phyloP scores from a whole-genome alignment of 2,888 invertebrate genomes.

The Coenonympha arcania region DNA sequence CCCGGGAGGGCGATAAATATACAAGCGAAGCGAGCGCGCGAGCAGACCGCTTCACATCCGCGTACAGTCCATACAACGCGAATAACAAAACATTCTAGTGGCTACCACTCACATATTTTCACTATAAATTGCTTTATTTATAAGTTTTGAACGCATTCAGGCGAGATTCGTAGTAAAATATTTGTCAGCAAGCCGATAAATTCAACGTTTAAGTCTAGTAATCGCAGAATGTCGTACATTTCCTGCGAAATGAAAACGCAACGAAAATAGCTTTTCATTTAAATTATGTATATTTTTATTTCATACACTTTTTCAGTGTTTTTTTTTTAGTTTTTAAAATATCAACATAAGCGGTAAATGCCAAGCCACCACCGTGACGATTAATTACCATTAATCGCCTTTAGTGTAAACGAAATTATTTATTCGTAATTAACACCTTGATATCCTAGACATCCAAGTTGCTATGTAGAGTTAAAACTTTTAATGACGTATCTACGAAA shows the following conservation, averaged over 20 bases:
- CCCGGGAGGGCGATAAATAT: conserved; percentile 41
- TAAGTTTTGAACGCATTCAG: conserved; percentile 18
- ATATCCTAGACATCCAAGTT: no score
- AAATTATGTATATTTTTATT: neutral
- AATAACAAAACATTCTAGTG: conserved; percentile 30
- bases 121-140: conserved; percentile 24
- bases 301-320: no score
- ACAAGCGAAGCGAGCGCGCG: conserved; percentile 29
- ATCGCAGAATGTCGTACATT: neutral
- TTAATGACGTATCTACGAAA: neutral
- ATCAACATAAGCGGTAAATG: no score
- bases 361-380: no score
- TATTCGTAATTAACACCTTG: no score
- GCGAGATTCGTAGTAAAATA: conserved; percentile 17
- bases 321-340: no score
- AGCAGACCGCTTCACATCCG: conserved; percentile 33
- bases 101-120: conserved; percentile 21
- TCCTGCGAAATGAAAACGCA: no score
- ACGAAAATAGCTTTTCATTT: neutral
- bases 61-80: conserved; percentile 33
- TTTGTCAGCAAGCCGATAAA: conserved; percentile 14
- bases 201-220: conserved; percentile 9
- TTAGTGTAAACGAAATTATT: no score
- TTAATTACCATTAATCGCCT: no score
- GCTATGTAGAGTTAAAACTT: neutral